These are phyloP conservation scores for Tachina lurida DNA, from an alignment of 2,888 invertebrate species.

Conservation along the genomic window DNA sequence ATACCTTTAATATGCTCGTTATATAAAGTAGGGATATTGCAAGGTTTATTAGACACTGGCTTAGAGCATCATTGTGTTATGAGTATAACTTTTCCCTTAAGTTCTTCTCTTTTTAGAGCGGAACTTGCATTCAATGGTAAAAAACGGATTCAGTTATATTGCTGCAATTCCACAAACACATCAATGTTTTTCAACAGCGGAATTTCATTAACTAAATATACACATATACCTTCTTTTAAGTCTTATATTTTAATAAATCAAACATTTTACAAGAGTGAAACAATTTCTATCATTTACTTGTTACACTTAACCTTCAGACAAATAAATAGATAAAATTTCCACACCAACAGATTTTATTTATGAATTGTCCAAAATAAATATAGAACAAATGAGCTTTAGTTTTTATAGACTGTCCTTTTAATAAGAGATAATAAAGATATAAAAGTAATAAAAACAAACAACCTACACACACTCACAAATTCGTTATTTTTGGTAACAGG, in stretches of 20 bases:
- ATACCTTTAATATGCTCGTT: no score
- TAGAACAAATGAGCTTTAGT: background rate
- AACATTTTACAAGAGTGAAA: background rate
- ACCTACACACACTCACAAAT: background rate
- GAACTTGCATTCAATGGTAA: no score
- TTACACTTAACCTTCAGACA: background rate
- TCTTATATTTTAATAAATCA: background rate
- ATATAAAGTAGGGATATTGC: no score
- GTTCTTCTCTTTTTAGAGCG: no score
- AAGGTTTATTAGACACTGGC: no score
- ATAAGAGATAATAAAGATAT: background rate
- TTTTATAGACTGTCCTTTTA: conserved; percentile 3
- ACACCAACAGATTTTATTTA: background rate
- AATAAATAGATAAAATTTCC: background rate
- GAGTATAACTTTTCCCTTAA: no score
- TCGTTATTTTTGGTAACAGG: background rate
- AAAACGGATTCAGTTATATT: no score
- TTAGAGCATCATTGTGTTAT: no score
- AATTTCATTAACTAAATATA: no score
- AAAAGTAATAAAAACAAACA: background rate
- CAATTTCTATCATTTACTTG: background rate
- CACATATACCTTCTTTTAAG: background rate
- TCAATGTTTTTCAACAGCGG: no score
- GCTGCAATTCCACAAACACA: no score
- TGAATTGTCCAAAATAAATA: background rate